Evolutionary conservation across 2,113 vertebrate species (phyloP).

Genomic region (Callionymus lyra): DNA sequence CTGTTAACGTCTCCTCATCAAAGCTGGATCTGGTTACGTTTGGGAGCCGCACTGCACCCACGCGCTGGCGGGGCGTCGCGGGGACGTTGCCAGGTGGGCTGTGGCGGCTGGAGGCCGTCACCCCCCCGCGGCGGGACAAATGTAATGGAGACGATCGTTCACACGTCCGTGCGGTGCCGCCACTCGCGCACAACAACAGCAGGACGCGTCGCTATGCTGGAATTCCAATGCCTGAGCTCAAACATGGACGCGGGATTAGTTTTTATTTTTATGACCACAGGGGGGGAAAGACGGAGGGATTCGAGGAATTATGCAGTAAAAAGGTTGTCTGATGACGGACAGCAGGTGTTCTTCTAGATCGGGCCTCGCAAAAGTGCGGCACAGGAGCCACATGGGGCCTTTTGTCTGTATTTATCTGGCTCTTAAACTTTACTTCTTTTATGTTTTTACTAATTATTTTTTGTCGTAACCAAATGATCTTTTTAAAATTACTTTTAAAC

Average conservation of each 20-base stretch:
- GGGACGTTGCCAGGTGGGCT: conserved; percentile 44
- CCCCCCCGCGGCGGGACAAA: conserved; percentile 15
- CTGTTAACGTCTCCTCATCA: conserved; percentile 44
- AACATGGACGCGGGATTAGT: conserved; percentile 7
- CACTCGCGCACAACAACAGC: conserved; percentile 25
- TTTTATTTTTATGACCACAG: conserved; percentile 19
- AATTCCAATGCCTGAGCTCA: conserved; percentile 26
- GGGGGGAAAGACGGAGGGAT: background rate
- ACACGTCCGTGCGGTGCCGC: conserved; percentile 3
- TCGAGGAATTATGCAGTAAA: conserved; percentile 1
- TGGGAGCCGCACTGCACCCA: conserved; percentile 8
- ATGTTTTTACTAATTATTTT: no score
- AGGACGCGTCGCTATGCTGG: conserved; percentile 31
- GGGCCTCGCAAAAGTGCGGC: background rate
- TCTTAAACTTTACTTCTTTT: no score
- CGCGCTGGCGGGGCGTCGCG: conserved; percentile 8
- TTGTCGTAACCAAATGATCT: no score
- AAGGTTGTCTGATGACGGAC: background rate
- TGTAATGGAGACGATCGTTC: conserved; percentile 23
- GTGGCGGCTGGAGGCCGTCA: conserved; percentile 24
- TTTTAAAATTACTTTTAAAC: no score
- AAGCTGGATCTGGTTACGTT: conserved; percentile 29
- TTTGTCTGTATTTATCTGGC: no score
- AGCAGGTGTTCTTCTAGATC: background rate
- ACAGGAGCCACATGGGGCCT: no score